phyloP scores from a whole-genome alignment of 2,888 invertebrate species.

The Sepiola atlantica region DNA sequence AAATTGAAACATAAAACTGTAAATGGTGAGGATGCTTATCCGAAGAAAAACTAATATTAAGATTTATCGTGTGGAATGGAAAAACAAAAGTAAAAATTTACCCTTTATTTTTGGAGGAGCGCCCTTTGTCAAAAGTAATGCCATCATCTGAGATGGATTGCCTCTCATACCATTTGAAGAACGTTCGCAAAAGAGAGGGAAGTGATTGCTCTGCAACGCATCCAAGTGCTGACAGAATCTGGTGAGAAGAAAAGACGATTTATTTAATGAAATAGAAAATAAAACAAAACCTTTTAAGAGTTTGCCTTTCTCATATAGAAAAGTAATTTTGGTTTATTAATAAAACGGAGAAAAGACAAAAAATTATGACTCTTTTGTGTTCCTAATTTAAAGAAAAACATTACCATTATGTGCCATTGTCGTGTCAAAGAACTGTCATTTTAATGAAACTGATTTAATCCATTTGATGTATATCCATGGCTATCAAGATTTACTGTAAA shows the following conservation, averaged over 20 bases:
- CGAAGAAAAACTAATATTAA: background rate
- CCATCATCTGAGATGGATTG: conserved; percentile 69
- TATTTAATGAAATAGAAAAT: background rate
- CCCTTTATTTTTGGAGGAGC: conserved; percentile 68
- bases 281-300: background rate
- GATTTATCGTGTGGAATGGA: background rate
- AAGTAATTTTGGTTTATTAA: too few relatives aligned
- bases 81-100: conserved; percentile 50
- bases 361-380: too few relatives aligned
- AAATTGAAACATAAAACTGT: too few relatives aligned
- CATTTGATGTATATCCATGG: too few relatives aligned
- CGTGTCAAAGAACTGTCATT: too few relatives aligned
- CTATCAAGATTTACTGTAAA: too few relatives aligned
- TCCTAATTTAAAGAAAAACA: too few relatives aligned
- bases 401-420: too few relatives aligned
- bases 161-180: conserved; percentile 89
- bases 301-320: background rate
- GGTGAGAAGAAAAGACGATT: conserved; percentile 71
- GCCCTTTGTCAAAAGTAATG: conserved; percentile 59
- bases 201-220: conserved; percentile 97
- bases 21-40: too few relatives aligned
- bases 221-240: conserved; percentile 91
- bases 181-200: conserved; percentile 91
- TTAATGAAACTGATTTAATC: too few relatives aligned
- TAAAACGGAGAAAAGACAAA: too few relatives aligned